These are phyloP conservation scores for Micromys minutus DNA, from an alignment of 2,113 vertebrate species.

Conservation along the genomic window DNA sequence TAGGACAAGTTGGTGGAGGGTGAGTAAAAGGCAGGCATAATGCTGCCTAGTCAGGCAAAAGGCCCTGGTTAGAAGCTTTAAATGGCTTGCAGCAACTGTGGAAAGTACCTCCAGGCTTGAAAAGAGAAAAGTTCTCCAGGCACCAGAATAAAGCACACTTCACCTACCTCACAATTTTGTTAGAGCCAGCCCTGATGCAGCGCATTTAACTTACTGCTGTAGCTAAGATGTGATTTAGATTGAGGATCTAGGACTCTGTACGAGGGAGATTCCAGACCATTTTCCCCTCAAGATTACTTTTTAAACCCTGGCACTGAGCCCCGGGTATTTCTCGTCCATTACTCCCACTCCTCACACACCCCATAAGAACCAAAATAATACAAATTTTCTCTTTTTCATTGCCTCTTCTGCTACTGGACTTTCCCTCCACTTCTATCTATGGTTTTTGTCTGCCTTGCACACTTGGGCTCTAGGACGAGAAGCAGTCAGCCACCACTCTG, in stretches of 20 bases:
- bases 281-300: constrained; percentile 15
- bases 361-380: background rate
- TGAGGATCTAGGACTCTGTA: background rate
- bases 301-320: background rate
- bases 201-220: background rate
- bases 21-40: background rate
- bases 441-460: background rate
- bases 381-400: background rate
- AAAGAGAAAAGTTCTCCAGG: background rate
- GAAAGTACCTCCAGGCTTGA: background rate
- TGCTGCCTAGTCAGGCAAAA: background rate
- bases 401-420: background rate
- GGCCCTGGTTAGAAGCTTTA: background rate
- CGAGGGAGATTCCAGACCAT: background rate
- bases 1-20: background rate
- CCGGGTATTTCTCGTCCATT: background rate
- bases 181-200: background rate
- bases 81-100: background rate
- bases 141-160: constrained; percentile 10
- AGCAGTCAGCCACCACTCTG: constrained; percentile 95
- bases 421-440: constrained; percentile 4
- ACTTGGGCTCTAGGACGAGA: constrained; percentile 90
- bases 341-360: no score
- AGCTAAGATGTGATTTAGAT: constrained; percentile 1
- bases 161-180: background rate